Percentiles rank a stretch among this genome's conserved stretches.
These are phyloP conservation scores for Ceratoteleas bidentatus DNA, from an alignment of 1,140 invertebrate species.

Conservation along the genomic window DNA sequence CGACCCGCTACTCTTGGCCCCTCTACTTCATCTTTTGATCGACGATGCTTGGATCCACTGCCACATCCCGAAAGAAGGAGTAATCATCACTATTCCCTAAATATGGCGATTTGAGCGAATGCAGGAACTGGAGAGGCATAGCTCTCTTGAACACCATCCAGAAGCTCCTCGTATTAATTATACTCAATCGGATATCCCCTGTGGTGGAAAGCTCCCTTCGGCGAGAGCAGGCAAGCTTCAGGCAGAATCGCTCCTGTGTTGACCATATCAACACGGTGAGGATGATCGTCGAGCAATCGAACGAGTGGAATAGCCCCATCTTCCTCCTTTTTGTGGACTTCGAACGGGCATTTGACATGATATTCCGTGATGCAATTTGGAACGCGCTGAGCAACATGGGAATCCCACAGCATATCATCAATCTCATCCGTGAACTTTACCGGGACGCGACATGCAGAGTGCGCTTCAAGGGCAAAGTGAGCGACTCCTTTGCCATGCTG, in stretches of 20 bases:
- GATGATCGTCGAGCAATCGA: constrained; percentile 20
- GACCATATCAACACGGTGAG: constrained; percentile 16
- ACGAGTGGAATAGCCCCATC: constrained; percentile 16
- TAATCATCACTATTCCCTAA: constrained; percentile 35
- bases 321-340: too few relatives aligned
- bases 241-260: constrained; percentile 22
- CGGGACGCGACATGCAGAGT: constrained; percentile 18
- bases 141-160: constrained; percentile 24
- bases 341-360: constrained; percentile 6
- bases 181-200: constrained; percentile 27
- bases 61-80: constrained; percentile 19
- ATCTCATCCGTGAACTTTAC: constrained; percentile 17
- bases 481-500: constrained; percentile 6
- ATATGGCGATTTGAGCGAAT: constrained; percentile 23
- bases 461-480: constrained; percentile 19
- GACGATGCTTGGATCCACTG: too few relatives aligned
- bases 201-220: constrained; percentile 10
- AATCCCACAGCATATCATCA: background rate
- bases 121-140: constrained; percentile 34
- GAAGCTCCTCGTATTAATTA: constrained; percentile 21
- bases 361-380: constrained; percentile 17
- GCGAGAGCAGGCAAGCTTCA: constrained; percentile 25
- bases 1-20: too few relatives aligned
- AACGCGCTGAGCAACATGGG: background rate
- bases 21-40: too few relatives aligned